Evolutionary conservation across 2,113 vertebrate genomes (phyloP).

Genomic region (Sinocyclocheilus anshuiensis): DNA sequence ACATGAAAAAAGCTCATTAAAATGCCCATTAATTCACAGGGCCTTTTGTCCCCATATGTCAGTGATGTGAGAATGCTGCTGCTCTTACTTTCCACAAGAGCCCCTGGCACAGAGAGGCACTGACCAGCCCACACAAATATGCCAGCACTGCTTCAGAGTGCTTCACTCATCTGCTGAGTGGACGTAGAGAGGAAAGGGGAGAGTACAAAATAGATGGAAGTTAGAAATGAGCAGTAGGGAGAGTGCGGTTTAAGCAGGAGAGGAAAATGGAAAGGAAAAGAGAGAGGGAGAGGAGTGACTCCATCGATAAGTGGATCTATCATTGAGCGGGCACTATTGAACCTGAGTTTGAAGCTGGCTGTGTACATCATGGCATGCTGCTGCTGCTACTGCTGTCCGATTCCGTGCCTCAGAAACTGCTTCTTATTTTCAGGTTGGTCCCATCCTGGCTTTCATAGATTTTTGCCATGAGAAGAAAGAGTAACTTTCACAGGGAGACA

Average conservation of each 20-base stretch:
- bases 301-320: slow-evolving; percentile 30
- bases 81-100: slow-evolving; percentile 9
- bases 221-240: slow-evolving; percentile 55
- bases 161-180: slow-evolving; percentile 69
- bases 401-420: slow-evolving; percentile 74
- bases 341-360: slow-evolving; percentile 46
- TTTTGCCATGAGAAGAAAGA: slow-evolving; percentile 65
- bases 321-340: neutral
- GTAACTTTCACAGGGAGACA: slow-evolving; percentile 58
- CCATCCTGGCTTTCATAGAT: slow-evolving; percentile 58
- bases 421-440: slow-evolving; percentile 81
- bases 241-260: slow-evolving; percentile 56
- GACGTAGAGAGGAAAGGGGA: slow-evolving; percentile 45
- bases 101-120: slow-evolving; percentile 60
- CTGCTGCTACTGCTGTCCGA: slow-evolving; percentile 73
- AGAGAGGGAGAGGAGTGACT: slow-evolving; percentile 34
- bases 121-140: slow-evolving; percentile 62
- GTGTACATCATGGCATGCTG: slow-evolving; percentile 73
- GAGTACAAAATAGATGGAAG: slow-evolving; percentile 27
- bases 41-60: slow-evolving; percentile 30
- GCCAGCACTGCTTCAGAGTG: slow-evolving; percentile 65
- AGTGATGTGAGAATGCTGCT: slow-evolving; percentile 17
- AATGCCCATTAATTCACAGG: neutral
- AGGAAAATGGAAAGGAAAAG: slow-evolving; percentile 19
- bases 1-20: no score